These are phyloP conservation scores for Nephila pilipes DNA, from an alignment of 1,140 invertebrate genomes.

Conservation along the genomic window DNA sequence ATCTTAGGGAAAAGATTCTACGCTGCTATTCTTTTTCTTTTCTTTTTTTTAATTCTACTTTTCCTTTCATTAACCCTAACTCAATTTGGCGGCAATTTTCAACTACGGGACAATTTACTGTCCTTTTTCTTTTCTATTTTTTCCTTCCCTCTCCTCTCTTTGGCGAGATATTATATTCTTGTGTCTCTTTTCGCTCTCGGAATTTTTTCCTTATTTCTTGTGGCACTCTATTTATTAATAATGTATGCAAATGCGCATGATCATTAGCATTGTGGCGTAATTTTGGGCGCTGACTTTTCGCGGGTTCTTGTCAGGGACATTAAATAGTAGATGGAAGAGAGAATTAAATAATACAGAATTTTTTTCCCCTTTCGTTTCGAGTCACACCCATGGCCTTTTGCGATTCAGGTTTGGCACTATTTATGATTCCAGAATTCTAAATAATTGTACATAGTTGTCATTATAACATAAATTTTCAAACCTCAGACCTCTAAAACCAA, in stretches of 20 bases:
- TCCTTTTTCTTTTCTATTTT: constrained; percentile 39
- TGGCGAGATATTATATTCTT: constrained; percentile 47
- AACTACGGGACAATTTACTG: constrained; percentile 74
- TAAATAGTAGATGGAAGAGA: constrained; percentile 2
- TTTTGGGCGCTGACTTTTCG: constrained; percentile 61
- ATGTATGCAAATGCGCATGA: constrained; percentile 76
- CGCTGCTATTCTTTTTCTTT: neutral
- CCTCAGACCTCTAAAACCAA: neutral
- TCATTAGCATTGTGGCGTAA: constrained; percentile 70
- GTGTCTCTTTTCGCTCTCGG: constrained; percentile 46
- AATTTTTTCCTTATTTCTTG: constrained; percentile 50
- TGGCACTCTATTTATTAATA: constrained; percentile 76
- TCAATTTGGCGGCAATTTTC: constrained; percentile 76
- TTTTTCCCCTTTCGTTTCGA: neutral
- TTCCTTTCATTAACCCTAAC: constrained; percentile 76
- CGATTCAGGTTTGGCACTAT: constrained; percentile 1
- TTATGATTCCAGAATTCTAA: neutral
- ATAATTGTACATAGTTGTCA: constrained; percentile 8
- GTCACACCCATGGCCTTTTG: constrained; percentile 33
- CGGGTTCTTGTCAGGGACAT: constrained; percentile 40
- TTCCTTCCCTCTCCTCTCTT: neutral
- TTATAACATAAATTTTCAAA: constrained; percentile 20
- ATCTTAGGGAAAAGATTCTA: constrained; percentile 36
- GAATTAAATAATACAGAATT: constrained; percentile 56
- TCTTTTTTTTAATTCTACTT: constrained; percentile 40